Percentiles rank a stretch among this genome's conserved stretches.
phyloP scores from a whole-genome alignment of 2,113 vertebrate species.

The Mesembrinibis cayennensis region DNA sequence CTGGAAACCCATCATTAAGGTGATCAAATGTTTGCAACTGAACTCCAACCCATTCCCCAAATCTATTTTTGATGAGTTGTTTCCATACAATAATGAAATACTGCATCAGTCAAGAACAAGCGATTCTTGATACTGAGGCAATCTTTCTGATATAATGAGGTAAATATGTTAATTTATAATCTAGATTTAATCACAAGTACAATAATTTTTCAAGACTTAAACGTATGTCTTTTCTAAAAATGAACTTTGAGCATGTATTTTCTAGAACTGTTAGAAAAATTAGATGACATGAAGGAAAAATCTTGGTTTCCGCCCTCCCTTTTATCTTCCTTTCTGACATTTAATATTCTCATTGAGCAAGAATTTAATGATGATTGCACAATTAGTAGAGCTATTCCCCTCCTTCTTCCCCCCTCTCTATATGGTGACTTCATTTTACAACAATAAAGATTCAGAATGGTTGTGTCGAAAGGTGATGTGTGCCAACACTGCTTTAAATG shows the following conservation, averaged over 20 bases:
- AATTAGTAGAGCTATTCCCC: conserved; percentile 30
- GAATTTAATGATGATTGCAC: conserved; percentile 67
- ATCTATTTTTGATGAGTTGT: conserved; percentile 76
- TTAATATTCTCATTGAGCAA: conserved; percentile 51
- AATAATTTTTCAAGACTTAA: conserved; percentile 57
- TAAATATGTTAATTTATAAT: conserved; percentile 72
- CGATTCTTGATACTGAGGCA: conserved; percentile 67
- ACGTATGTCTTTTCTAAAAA: conserved; percentile 67
- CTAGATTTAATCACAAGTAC: conserved; percentile 65
- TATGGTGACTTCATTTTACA: conserved; percentile 64
- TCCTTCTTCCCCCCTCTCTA: neutral
- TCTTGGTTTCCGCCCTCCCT: conserved; percentile 17
- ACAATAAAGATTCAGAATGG: conserved; percentile 72
- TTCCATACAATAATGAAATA: conserved; percentile 64
- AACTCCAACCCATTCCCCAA: conserved; percentile 41
- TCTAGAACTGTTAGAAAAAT: conserved; percentile 70
- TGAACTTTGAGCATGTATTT: conserved; percentile 75
- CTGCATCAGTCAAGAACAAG: conserved; percentile 64
- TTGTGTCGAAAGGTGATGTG: conserved; percentile 60
- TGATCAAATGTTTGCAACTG: conserved; percentile 52
- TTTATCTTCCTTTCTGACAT: conserved; percentile 48
- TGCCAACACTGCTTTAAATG: conserved; percentile 53
- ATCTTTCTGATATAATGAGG: conserved; percentile 68
- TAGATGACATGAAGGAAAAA: conserved; percentile 45
- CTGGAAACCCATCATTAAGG: conserved; percentile 97